Conservation (phyloP, 1,140 invertebrate species). For the Calliopsis andreniformis region DNA sequence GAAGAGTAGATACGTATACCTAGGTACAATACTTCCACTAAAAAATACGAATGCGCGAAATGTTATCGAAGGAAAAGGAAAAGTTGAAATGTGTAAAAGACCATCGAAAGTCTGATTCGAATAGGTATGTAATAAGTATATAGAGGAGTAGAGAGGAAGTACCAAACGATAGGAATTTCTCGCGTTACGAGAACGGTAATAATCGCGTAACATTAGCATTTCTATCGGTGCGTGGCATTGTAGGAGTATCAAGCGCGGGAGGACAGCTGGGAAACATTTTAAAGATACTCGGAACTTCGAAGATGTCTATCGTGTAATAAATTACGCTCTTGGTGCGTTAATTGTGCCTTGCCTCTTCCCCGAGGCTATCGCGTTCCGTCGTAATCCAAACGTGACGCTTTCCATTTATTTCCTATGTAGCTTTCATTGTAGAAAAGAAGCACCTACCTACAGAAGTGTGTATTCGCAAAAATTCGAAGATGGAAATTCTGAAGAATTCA, state of each 20-base stretch:
- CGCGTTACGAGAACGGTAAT: background rate
- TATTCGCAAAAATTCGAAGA: no score
- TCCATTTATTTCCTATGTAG: background rate
- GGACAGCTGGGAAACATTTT: background rate
- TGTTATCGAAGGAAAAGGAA: background rate
- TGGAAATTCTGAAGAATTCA: no score
- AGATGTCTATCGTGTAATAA: constrained; percentile 12
- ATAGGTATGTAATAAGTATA: no score
- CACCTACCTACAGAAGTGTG: no score
- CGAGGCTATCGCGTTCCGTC: background rate
- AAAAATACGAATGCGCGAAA: no score
- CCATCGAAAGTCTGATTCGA: no score
- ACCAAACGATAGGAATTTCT: no score
- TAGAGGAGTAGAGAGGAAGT: no score
- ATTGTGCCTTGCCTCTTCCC: constrained; percentile 1
- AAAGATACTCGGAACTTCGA: background rate
- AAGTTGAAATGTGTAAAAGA: no score
- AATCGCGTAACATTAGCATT: constrained; percentile 19
- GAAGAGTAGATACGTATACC: no score
- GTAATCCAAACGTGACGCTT: background rate
- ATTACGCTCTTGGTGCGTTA: background rate
- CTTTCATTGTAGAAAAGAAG: background rate
- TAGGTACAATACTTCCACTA: no score
- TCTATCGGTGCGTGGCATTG: background rate
- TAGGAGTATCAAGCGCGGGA: background rate